Evolutionary conservation across 2,888 invertebrate species (phyloP), one percentile per base, ranked within the genome.

Genomic region (Idaea dimidiata): DNA sequence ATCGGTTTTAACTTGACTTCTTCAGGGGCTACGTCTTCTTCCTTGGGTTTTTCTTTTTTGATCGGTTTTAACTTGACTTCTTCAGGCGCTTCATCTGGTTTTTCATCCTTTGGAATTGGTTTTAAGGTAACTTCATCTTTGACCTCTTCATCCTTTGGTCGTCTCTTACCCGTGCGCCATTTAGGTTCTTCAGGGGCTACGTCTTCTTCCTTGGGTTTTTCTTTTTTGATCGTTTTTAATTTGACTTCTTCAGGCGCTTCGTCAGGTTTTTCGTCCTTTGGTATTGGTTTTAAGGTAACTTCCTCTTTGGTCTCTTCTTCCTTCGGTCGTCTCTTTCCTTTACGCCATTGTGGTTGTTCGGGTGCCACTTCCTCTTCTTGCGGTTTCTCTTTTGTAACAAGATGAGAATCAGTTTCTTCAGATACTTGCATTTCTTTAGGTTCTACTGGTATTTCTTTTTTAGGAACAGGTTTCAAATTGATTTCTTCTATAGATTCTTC

Each of bases 201-300:
- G 17, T 68, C 61, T 17, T 79, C 78, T 61, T 81, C 79, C n/a
- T 72, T 31, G 0, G 79, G 66, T 65, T 82, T 79, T 33, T 70
- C 69, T 66, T 76, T 70, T 57, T 77, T 61, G 73, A 72, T 62
- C 70, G 86, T 72, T 79, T 88, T 93, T 69, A 84, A 79, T 64
- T 88, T 83, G 4, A 89, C 83, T 69, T 92, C 88, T 68, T 93
- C 91, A 0, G 89, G 79, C 71, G 70, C 72, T 61, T 86, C 82
- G 58, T 79, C 82, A 8, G 64, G 64, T 54, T 65, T 70, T 54
- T 79, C 71, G 69, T 76, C 73, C 63, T 79, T 83, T 32, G 80
- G 66, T 77, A 76, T 68, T 61, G 67, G 69, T 60, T 69, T 71
- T 0, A 86, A 85, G 66, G 17, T 82, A 75, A 66, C 67, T 63